Evolutionary conservation across 1,140 invertebrate genomes (phyloP), one percentile per base, ranked within the genome.

Genomic region (Sycophaga agraensis): DNA sequence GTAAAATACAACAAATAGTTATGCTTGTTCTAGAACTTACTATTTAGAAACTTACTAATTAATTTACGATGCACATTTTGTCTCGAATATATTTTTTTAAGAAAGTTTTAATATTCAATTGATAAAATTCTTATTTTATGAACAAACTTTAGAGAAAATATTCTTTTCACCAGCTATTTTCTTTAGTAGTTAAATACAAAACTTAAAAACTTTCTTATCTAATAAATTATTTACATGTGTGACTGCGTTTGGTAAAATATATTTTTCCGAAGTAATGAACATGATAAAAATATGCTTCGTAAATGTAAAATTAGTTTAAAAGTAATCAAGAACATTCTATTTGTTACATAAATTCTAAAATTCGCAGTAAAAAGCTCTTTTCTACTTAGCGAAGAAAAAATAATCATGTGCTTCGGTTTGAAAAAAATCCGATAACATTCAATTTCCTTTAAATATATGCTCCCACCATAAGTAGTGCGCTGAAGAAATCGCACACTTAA

Each of bases 401-500:
- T n/a, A 42, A 14, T 58, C 55, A 48, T 59, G 39, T 60, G 40
- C 58, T 60, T 60, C 49, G 40, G 31, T 60, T 60, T 60, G 43
- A 28, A 9, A 39, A 19, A 53, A 60, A 51, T 53, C 40, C 14
- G 26, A 50, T 43, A 35, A 51, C 31, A 42, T 21, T 35, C 9
- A 17, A 59, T 59, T 43, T 22, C 28, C 19, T 42, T 35, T 31
- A 39, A 28, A 16, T 59, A 21, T 28, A 16, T 35, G 14, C 26
- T 46, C 17, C 28, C 37, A 16, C 17, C 19, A 9, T 46, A 28
- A 4, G n/a, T 21, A 43, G 49, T 51, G 37, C 31, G 49, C 42
- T 53, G 4, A 60, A 51, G 14, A 51, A 59, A 49, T 51, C 48
- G 37, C 34, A 43, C 6, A n/a, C 9, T 60, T 45, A 43, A 37